phyloP scores from a whole-genome alignment of 2,113 vertebrate genomes.

The Ictalurus punctatus region DNA sequence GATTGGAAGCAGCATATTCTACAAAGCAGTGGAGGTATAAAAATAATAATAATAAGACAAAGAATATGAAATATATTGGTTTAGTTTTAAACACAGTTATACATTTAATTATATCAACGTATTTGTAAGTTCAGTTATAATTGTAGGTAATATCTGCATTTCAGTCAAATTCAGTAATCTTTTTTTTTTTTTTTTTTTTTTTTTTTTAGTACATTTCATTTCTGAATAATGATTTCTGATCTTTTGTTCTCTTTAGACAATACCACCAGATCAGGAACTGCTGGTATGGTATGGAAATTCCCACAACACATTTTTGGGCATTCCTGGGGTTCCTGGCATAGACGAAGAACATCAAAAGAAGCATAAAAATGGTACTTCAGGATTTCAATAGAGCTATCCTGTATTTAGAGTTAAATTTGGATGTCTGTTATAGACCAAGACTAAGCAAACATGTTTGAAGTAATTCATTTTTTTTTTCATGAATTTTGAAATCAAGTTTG shows the following conservation, averaged over 20 bases:
- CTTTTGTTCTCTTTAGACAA: slow-evolving; percentile 75
- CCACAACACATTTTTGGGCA: slow-evolving; percentile 94
- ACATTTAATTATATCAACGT: not conserved
- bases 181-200: too few species aligned
- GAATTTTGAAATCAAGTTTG: not conserved
- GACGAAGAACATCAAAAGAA: slow-evolving; percentile 94
- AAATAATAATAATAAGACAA: not conserved
- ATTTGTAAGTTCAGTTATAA: not conserved
- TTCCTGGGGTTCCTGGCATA: slow-evolving; percentile 89
- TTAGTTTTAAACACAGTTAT: not conserved
- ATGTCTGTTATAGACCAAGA: not conserved
- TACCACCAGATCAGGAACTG: slow-evolving; percentile 94
- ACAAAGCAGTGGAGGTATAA: slow-evolving; percentile 92
- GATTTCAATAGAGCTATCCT: not conserved
- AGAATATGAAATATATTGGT: not conserved
- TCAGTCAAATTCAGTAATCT: not conserved
- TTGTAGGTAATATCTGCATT: not conserved
- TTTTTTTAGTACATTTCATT: not conserved
- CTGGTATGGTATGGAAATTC: slow-evolving; percentile 97
- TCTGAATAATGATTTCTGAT: not conserved
- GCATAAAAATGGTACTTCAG: slow-evolving; percentile 81
- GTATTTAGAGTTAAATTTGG: not conserved
- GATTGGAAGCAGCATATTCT: slow-evolving; percentile 95
- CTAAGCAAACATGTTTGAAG: not conserved
- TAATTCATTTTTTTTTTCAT: not conserved